Percentiles rank a stretch among this genome's conserved stretches.
These are phyloP conservation scores for Oeneis ivallda DNA, from an alignment of 2,888 invertebrate genomes.

Conservation along the genomic window DNA sequence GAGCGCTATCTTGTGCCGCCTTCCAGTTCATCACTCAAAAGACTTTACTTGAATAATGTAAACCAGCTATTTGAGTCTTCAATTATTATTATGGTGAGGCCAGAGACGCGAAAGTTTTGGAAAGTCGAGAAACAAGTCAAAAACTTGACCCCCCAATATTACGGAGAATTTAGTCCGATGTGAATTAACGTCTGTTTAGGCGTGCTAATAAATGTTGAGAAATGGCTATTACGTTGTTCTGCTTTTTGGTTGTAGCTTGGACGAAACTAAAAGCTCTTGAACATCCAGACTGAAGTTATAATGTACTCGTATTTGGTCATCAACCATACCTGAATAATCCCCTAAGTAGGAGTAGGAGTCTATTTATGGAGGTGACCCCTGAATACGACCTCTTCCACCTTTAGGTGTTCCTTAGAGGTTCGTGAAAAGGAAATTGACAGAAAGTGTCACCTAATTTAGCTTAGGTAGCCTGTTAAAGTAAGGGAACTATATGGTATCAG, in stretches of 20 bases:
- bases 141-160: constrained; percentile 35
- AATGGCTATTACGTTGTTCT: neutral
- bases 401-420: too few relatives aligned
- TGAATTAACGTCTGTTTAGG: constrained; percentile 19
- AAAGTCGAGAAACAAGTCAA: constrained; percentile 38
- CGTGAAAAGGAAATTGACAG: too few relatives aligned
- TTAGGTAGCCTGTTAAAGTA: too few relatives aligned
- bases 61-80: constrained; percentile 25
- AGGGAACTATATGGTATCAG: too few relatives aligned
- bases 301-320: too few relatives aligned
- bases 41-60: neutral
- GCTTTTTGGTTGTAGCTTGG: neutral
- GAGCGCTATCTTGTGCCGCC: too few relatives aligned
- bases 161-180: constrained; percentile 33
- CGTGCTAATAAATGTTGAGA: constrained; percentile 15
- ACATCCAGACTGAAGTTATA: neutral
- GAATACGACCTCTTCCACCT: too few relatives aligned
- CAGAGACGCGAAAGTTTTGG: constrained; percentile 40
- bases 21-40: too few relatives aligned
- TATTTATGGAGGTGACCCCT: too few relatives aligned
- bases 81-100: constrained; percentile 30
- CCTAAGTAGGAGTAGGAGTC: too few relatives aligned
- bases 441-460: too few relatives aligned
- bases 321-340: too few relatives aligned
- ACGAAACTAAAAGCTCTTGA: neutral